Percentiles rank a stretch among this genome's conserved stretches.
These are phyloP conservation scores for Linurgus olivaceus DNA, from an alignment of 2,797 vertebrate species.

Conservation along the genomic window DNA sequence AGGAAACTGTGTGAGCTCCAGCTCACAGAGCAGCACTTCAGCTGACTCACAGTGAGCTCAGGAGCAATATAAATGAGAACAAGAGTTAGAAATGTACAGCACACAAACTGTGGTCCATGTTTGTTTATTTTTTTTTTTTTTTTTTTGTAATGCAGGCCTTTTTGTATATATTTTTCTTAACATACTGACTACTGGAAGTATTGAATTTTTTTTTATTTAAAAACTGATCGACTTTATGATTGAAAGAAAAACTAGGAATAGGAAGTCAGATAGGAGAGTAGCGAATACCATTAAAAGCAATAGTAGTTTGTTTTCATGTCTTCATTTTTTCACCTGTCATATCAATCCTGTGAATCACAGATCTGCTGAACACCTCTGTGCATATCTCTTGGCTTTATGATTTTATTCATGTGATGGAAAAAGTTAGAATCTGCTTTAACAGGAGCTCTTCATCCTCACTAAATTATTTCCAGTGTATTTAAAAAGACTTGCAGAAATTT, in stretches of 20 bases:
- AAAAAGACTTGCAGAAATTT: not conserved
- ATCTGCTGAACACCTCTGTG: not conserved
- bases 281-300: not conserved
- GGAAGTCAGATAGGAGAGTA: not conserved
- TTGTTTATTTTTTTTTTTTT: too few species aligned
- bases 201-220: not conserved
- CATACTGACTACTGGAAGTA: not conserved
- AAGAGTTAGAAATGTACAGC: not conserved
- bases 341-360: not conserved
- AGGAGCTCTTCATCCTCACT: not conserved
- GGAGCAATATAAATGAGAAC: not conserved
- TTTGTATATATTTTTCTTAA: not conserved
- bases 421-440: not conserved
- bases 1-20: not conserved
- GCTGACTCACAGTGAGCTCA: not conserved
- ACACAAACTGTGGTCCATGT: not conserved
- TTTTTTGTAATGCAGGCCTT: not conserved
- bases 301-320: not conserved
- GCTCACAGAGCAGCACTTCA: not conserved
- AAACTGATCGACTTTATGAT: not conserved
- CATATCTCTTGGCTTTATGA: not conserved
- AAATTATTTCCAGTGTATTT: not conserved
- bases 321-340: not conserved
- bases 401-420: not conserved
- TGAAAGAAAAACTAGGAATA: not conserved